phyloP scores from a whole-genome alignment of 2,113 vertebrate genomes.

The Ginglymostoma cirratum region DNA sequence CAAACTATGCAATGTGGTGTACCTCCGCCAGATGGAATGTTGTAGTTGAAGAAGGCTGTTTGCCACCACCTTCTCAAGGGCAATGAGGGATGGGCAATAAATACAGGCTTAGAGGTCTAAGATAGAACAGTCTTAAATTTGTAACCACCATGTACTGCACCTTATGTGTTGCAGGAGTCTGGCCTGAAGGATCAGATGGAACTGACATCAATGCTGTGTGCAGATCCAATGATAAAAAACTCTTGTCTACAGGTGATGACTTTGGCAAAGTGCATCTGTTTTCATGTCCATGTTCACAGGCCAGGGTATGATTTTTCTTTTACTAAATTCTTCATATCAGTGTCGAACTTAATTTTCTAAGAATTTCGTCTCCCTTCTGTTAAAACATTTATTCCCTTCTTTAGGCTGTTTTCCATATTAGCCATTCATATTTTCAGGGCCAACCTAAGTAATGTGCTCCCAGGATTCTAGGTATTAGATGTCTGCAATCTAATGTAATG shows the following conservation, averaged over 20 bases:
- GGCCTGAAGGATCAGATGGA: constrained; percentile 94
- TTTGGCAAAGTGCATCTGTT: constrained; percentile 97
- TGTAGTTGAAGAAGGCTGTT: neutral
- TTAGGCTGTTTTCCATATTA: neutral
- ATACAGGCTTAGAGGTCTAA: neutral
- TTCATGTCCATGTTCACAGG: constrained; percentile 87
- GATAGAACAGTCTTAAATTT: neutral
- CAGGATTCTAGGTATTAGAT: neutral
- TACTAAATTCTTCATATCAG: neutral
- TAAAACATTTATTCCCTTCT: neutral
- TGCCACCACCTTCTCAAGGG: neutral
- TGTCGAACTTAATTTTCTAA: neutral
- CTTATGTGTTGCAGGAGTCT: constrained; percentile 67
- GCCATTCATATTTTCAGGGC: neutral
- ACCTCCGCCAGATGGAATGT: no score
- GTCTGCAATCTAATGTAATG: neutral
- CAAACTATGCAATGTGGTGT: no score
- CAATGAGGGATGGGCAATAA: neutral
- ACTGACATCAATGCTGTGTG: constrained; percentile 91
- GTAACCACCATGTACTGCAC: neutral
- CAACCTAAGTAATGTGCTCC: neutral
- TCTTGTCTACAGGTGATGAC: constrained; percentile 87
- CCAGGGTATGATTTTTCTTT: constrained; percentile 65
- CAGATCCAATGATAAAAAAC: constrained; percentile 69
- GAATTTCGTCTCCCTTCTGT: neutral